Evolutionary conservation across 92 coral and sea anemone species (phyloP).

Genomic region (Virgularia gustaviana): DNA sequence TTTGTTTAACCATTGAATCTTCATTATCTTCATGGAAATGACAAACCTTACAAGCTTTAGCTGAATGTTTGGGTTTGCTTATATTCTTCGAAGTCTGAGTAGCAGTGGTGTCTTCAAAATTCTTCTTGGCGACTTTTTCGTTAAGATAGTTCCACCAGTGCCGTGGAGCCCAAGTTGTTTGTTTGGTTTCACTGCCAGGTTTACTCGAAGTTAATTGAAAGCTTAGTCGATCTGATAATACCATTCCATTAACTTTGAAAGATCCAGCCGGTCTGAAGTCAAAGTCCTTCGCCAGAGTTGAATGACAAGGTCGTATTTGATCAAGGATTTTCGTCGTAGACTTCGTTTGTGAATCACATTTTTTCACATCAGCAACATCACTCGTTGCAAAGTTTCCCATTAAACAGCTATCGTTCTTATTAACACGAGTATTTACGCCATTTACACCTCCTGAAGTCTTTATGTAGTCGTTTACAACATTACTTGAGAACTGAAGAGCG

Average conservation of each 20-base stretch:
- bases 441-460: neutral
- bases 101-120: neutral
- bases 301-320: constrained; percentile 28
- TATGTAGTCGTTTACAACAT: constrained; percentile 2
- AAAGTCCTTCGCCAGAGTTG: constrained; percentile 8
- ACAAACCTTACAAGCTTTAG: constrained; percentile 21
- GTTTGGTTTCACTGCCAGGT: neutral
- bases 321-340: constrained; percentile 8
- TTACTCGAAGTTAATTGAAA: constrained; percentile 7
- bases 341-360: neutral
- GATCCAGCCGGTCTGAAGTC: constrained; percentile 10
- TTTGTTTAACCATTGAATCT: neutral
- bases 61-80: no score
- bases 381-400: neutral
- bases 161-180: neutral
- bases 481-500: constrained; percentile 13
- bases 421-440: no score
- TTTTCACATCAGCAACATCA: neutral
- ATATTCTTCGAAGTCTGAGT: neutral
- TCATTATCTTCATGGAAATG: neutral
- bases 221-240: constrained; percentile 11
- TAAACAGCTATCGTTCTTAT: neutral
- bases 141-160: constrained; percentile 36
- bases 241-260: constrained; percentile 11
- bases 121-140: constrained; percentile 7